Evolutionary conservation across 2,888 invertebrate genomes (phyloP).

Genomic region (Sarcophaga carnaria): DNA sequence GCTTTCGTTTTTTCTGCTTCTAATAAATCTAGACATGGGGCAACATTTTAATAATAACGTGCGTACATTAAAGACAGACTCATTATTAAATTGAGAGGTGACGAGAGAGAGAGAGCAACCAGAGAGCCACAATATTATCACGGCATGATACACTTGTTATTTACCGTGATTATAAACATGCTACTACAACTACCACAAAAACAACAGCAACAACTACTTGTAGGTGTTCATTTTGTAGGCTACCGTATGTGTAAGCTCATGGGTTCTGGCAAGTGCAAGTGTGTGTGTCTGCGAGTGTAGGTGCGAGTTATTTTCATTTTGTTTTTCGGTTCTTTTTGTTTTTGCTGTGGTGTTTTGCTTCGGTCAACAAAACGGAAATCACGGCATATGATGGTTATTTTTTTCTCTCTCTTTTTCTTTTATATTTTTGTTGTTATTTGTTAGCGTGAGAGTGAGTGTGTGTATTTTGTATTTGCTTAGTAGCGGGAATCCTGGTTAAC

Average conservation of each 20-base stretch:
- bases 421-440: constrained; percentile 31
- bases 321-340: constrained; percentile 3
- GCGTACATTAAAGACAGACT: not conserved
- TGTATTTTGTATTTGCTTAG: too few relatives aligned
- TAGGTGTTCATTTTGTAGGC: too few relatives aligned
- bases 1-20: not conserved
- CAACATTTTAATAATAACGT: not conserved
- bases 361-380: constrained; percentile 50
- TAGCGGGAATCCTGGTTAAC: constrained; percentile 40
- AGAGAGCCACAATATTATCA: constrained; percentile 32
- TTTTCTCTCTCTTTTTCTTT: not conserved
- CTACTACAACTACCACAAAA: not conserved
- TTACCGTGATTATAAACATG: constrained; percentile 44
- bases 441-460: constrained; percentile 2
- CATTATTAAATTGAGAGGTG: constrained; percentile 27
- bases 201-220: too few relatives aligned
- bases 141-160: constrained; percentile 52
- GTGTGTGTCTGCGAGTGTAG: not conserved
- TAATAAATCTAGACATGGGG: constrained; percentile 1
- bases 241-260: too few relatives aligned
- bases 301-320: not conserved
- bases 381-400: constrained; percentile 30
- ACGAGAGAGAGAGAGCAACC: constrained; percentile 2
- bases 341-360: constrained; percentile 11
- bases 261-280: not conserved